phyloP scores from a whole-genome alignment of 2,888 invertebrate genomes.

The Xestobium rufovillosum region DNA sequence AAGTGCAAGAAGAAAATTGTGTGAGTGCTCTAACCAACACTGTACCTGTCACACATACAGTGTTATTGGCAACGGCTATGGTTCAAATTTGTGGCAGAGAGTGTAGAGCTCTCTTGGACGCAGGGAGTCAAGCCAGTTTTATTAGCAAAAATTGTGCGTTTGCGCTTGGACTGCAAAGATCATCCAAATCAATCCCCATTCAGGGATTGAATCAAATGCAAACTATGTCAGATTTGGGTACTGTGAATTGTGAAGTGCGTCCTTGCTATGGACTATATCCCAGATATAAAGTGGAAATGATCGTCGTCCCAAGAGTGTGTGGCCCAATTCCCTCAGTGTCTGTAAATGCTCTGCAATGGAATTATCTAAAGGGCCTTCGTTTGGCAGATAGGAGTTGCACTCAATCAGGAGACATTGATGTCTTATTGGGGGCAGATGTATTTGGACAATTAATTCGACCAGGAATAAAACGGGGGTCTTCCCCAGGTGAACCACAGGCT shows the following conservation, averaged over 20 bases:
- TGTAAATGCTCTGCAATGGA: not conserved
- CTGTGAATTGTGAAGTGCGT: not conserved
- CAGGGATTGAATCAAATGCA: not conserved
- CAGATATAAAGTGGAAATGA: not conserved
- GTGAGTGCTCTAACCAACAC: too few species aligned
- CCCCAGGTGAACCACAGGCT: not conserved
- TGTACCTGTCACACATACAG: too few species aligned
- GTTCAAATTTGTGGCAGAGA: not conserved
- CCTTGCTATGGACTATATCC: not conserved
- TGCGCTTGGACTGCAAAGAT: not conserved
- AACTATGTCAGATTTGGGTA: not conserved
- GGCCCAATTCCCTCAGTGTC: not conserved
- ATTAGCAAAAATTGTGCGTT: not conserved
- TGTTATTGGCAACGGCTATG: not conserved
- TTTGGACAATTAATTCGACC: too few species aligned
- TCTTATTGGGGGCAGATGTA: too few species aligned
- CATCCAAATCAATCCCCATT: not conserved
- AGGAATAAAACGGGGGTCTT: not conserved
- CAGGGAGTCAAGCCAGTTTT: not conserved
- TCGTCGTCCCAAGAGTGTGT: slow-evolving; percentile 3
- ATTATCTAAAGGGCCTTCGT: not conserved
- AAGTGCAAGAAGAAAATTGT: too few species aligned
- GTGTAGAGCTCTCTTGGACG: slow-evolving; percentile 1
- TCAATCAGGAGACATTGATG: too few species aligned
- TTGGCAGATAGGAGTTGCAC: too few species aligned